Conservation (phyloP, 1,140 invertebrate genomes). For the Plectrocnemia conspersa region DNA sequence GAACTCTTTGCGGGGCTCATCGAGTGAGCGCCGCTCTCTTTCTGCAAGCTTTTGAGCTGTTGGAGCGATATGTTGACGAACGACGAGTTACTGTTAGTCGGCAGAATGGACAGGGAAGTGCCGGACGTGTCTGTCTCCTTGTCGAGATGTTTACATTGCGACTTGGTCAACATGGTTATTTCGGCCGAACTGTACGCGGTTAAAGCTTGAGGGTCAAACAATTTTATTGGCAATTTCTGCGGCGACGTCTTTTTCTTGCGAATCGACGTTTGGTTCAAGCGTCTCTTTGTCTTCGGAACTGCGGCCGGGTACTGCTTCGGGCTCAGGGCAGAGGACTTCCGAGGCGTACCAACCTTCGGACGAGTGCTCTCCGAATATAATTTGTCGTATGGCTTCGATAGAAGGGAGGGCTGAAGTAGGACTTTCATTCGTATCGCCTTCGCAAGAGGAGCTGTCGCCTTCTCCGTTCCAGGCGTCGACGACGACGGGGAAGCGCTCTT, state of each 20-base stretch:
- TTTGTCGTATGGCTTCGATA: constrained; percentile 31
- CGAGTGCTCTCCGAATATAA: constrained; percentile 31
- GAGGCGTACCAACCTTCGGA: constrained; percentile 22
- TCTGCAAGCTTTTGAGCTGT: constrained; percentile 15
- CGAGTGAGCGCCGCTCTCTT: neutral
- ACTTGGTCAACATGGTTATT: constrained; percentile 10
- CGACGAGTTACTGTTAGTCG: neutral
- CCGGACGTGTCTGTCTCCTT: neutral
- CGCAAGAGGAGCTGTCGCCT: constrained; percentile 22
- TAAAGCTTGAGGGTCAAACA: constrained; percentile 20
- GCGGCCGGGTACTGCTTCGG: neutral
- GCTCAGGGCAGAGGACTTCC: neutral
- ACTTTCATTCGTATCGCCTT: constrained; percentile 14
- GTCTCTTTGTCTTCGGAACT: neutral
- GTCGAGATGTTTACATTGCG: neutral
- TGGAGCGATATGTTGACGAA: constrained; percentile 17
- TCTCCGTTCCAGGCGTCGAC: constrained; percentile 12
- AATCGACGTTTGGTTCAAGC: too few species aligned
- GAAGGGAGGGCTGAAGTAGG: constrained; percentile 10
- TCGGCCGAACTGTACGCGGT: neutral
- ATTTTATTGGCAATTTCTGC: constrained; percentile 16
- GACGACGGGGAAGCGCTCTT: neutral
- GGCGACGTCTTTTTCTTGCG: neutral
- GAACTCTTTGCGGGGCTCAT: neutral
- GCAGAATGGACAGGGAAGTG: constrained; percentile 14